Percentiles rank a stretch among this genome's conserved stretches.
Evolutionary conservation across 2,888 invertebrate species (phyloP).

Genomic region (Halocaridina rubra): DNA sequence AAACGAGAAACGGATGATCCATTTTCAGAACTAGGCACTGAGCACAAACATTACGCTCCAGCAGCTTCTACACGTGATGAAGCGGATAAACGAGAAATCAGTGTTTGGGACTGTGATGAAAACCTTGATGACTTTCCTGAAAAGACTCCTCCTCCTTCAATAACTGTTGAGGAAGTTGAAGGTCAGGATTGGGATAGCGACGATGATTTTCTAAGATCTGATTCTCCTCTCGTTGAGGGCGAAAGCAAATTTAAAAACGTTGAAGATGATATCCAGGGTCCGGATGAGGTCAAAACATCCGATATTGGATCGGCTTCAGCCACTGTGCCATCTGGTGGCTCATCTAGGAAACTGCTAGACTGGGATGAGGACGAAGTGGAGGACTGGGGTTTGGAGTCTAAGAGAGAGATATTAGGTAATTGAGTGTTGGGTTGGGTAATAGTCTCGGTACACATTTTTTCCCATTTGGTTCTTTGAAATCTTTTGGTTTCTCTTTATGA

Average conservation of each 20-base stretch:
- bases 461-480: no score
- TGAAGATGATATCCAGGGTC: background rate
- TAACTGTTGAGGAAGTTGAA: background rate
- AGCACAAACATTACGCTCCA: no score
- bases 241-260: no score
- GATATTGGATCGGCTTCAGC: slow-evolving; percentile 7
- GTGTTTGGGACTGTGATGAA: background rate
- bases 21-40: no score
- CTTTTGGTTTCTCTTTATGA: no score
- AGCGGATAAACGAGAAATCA: no score
- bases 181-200: background rate
- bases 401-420: slow-evolving; percentile 39
- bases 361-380: slow-evolving; percentile 49
- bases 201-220: background rate
- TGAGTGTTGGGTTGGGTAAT: background rate
- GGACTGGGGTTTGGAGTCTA: slow-evolving; percentile 43
- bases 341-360: background rate
- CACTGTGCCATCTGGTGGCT: background rate
- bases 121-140: background rate
- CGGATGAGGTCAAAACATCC: background rate
- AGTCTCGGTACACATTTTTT: no score
- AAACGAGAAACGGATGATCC: no score
- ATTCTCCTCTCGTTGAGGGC: background rate
- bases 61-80: no score
- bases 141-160: background rate